A percentile compares a stretch with the other conserved stretches of the same genome.
These are phyloP conservation scores for Bombus sibiricus DNA, from an alignment of 1,140 invertebrate genomes.

Conservation along the genomic window DNA sequence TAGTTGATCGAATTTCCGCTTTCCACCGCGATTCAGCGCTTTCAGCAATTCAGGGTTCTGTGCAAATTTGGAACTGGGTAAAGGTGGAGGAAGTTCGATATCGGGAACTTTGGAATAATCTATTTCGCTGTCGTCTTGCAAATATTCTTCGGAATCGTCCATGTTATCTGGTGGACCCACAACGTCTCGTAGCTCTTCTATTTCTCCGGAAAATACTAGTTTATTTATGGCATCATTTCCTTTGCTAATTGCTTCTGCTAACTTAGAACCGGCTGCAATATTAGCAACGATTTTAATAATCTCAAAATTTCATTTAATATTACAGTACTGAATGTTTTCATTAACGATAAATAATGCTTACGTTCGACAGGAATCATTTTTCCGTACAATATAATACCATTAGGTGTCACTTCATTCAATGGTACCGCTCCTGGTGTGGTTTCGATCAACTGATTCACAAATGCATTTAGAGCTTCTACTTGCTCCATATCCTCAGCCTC, in stretches of 20 bases:
- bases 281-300: slow-evolving; percentile 15
- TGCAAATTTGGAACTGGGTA: slow-evolving; percentile 81
- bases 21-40: slow-evolving; percentile 78
- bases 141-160: slow-evolving; percentile 84
- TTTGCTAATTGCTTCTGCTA: slow-evolving; percentile 88
- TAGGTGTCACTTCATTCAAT: slow-evolving; percentile 87
- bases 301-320: background rate
- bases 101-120: slow-evolving; percentile 78
- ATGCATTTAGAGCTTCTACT: slow-evolving; percentile 84
- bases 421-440: slow-evolving; percentile 88
- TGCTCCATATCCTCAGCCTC: slow-evolving; percentile 85
- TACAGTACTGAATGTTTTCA: slow-evolving; percentile 1
- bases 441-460: slow-evolving; percentile 87
- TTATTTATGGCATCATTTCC: slow-evolving; percentile 90
- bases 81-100: slow-evolving; percentile 77
- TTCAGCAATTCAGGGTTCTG: slow-evolving; percentile 80
- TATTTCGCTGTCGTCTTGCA: slow-evolving; percentile 81
- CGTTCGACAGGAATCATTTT: slow-evolving; percentile 90
- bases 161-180: slow-evolving; percentile 85
- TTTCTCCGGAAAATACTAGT: slow-evolving; percentile 89
- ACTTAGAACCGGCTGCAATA: slow-evolving; percentile 86
- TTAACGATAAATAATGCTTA: slow-evolving; percentile 73
- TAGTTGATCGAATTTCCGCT: slow-evolving; percentile 80
- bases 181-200: slow-evolving; percentile 90
- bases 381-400: slow-evolving; percentile 90